Evolutionary conservation across 2,888 invertebrate species (phyloP), one percentile per base, ranked within the genome.

Genomic region (Perizoma flavofasciatum): DNA sequence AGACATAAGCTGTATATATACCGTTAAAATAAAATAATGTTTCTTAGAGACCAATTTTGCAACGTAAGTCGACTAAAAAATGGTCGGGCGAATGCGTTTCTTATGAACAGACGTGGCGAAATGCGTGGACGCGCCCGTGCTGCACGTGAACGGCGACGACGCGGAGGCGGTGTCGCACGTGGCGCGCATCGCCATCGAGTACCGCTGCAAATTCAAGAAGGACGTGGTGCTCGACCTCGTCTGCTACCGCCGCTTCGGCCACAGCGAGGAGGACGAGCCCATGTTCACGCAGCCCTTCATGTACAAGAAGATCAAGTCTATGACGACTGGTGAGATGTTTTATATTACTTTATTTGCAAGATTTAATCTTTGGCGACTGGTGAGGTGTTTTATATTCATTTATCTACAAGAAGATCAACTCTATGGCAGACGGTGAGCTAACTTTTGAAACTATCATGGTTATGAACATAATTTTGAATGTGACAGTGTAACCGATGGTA

Each of bases 101-200:
- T 39, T 39, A 6, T 6, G 8, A 22, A 4, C 71, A 88, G 94
- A 98, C 85, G 96, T 98, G 52, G 98, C 97, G 0, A 95, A 97
- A 72, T 96, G 97, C 51, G 96, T 97, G 9, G 96, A 97, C 77
- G 97, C 98, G 8, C 98, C 98, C 0, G 96, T 99, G 65, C 95
- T 98, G 89, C 98, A 98, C 85, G 98, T 98, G 22, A 98, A 98
- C 82, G 97, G 95, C 8, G 98, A 98, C 82, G 97, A 98, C 85
- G 96, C 98, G 0, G 98, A 98, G 79, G 97, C 97, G 9, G 98
- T 98, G 45, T 94, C 97, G 78, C 96, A 97, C 81, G 97, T 96
- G 9, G 97, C 96, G 73, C 96, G 96, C 73, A 94, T 98, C 11
- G 98, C 98, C 39, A 96, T 98, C 49, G 97, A 98, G 82, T 99